Evolutionary conservation across 2,797 vertebrate genomes (phyloP).

Genomic region (Discoglossus pictus): DNA sequence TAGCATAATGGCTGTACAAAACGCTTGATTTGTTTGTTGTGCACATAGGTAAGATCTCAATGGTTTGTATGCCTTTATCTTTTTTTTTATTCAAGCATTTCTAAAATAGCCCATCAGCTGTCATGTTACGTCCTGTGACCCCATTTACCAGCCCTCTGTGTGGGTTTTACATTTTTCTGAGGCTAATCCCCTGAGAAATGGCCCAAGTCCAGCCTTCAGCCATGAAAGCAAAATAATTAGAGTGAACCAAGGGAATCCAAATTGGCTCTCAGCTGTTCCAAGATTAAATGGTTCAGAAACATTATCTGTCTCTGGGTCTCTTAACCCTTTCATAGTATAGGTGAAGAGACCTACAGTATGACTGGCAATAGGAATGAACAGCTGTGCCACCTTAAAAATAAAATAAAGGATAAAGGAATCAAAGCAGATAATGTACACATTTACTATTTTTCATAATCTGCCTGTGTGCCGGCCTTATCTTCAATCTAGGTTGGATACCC

Average conservation of each 20-base stretch:
- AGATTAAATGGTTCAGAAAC: constrained; percentile 70
- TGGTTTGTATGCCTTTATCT: too few relatives aligned
- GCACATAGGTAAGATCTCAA: too few relatives aligned
- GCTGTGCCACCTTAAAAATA: too few relatives aligned
- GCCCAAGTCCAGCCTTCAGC: constrained; percentile 64
- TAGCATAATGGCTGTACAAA: too few relatives aligned
- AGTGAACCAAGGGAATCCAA: constrained; percentile 67
- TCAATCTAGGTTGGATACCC: neutral
- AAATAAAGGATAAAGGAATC: neutral
- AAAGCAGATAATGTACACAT: constrained; percentile 28
- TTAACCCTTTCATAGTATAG: neutral
- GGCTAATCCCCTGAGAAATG: constrained; percentile 67
- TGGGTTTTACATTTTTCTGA: constrained; percentile 53
- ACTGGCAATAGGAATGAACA: too few relatives aligned
- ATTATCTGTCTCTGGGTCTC: constrained; percentile 62
- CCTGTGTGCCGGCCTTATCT: neutral
- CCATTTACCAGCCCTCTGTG: constrained; percentile 61
- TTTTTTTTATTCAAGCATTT: too few relatives aligned
- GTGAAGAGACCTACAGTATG: too few relatives aligned
- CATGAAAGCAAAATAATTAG: constrained; percentile 65
- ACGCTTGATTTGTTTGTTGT: too few relatives aligned
- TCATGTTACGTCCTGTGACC: constrained; percentile 65
- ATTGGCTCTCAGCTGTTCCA: constrained; percentile 70
- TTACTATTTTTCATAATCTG: constrained; percentile 34
- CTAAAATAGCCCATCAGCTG: neutral